Evolutionary conservation across 2,888 invertebrate species (phyloP).

Genomic region (Andricus curvator): DNA sequence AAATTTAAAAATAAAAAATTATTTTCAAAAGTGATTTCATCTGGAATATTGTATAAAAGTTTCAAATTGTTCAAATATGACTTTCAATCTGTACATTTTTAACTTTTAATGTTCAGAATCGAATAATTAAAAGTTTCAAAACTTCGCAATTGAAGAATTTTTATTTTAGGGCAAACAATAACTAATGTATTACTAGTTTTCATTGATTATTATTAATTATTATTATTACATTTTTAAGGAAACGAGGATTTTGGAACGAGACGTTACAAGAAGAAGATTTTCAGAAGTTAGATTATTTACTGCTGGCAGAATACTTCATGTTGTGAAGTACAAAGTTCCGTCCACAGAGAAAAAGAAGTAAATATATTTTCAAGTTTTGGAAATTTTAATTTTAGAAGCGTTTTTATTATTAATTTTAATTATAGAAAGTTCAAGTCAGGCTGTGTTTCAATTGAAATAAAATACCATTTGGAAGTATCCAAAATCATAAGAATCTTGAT

Average conservation of each 20-base stretch:
- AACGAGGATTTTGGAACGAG: slow-evolving; percentile 83
- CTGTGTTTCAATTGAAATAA: too few relatives aligned
- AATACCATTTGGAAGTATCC: too few relatives aligned
- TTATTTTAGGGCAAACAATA: not conserved
- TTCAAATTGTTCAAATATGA: too few relatives aligned
- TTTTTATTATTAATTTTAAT: not conserved
- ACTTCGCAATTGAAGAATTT: too few relatives aligned
- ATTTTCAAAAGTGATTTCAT: too few relatives aligned
- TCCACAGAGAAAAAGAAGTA: slow-evolving; percentile 67
- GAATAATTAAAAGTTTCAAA: too few relatives aligned
- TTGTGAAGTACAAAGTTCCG: slow-evolving; percentile 85
- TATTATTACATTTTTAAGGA: slow-evolving; percentile 80
- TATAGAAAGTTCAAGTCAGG: not conserved
- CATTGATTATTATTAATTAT: too few relatives aligned
- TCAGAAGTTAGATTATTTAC: slow-evolving; percentile 86
- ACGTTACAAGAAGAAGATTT: slow-evolving; percentile 84
- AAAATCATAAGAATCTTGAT: too few relatives aligned
- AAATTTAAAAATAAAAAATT: too few relatives aligned
- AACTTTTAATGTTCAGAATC: too few relatives aligned
- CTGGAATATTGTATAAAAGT: too few relatives aligned
- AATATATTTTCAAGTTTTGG: slow-evolving; percentile 6
- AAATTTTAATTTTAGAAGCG: not conserved
- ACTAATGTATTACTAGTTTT: not conserved
- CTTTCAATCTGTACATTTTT: too few relatives aligned
- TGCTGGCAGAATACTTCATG: slow-evolving; percentile 90